Base-by-base conservation (phyloP, 1,140 invertebrate genomes). In the Pseudomyrmex flavicornis region DNA sequence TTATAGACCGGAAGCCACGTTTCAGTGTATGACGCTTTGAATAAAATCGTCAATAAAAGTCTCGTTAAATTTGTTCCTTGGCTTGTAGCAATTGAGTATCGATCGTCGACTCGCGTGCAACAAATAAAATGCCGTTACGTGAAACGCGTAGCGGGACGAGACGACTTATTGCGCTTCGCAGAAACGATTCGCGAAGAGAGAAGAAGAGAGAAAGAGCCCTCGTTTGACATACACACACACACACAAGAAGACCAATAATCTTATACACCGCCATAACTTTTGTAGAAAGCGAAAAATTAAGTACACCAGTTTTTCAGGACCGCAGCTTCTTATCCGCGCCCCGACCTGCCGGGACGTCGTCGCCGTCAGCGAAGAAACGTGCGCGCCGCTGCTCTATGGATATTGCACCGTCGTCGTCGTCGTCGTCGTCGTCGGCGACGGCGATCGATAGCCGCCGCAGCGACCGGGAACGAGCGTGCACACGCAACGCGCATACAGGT, bases 71-170 rank as follows among this genome's bases (percentile, higher is more conserved):
- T n/a, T 26, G 52, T 17, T 22, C 12, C 48, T 26, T 26, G 20
- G 13, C 22, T 35, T 17, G 3, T 26, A n/a, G 63, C 76, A 58
- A 69, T 79, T 79, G 35, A 35, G 35, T 35, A 79, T 70, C 65
- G 44, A 22, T n/a, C 46, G 46, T 63, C 20, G 15, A 59, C 65
- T 79, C 44, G 15, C 52, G 48, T 26, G 15, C 54, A 22, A 69
- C 56, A 69, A 79, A 79, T 48, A 70, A 79, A 46, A 79, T 48
- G 65, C 76, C 76, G 76, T 79, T 79, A 79, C 20, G 17, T 15
- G 63, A 77, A 79, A 75, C 59, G n/a, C n/a, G 20, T 59, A 79
- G 65, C 65, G 65, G 65, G 35, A 79, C 35, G 52, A 5, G 52
- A 46, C 58, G 54, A 35, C 35, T 35, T 35, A 35, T 52, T 59